Conservation (phyloP, 1,140 invertebrate genomes). For the Chrysomallon squamiferum region DNA sequence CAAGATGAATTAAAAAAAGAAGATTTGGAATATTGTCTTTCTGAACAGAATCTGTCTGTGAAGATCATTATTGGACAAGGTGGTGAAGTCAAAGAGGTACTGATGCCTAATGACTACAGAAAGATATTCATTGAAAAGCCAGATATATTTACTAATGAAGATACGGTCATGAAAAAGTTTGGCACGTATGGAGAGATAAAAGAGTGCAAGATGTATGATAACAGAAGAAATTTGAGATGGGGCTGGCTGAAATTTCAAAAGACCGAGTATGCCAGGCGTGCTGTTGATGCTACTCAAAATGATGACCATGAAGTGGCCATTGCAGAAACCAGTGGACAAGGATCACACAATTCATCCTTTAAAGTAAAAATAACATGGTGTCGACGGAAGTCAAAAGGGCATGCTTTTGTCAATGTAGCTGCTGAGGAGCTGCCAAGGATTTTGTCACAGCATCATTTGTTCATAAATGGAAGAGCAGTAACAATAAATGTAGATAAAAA, state of each 20-base stretch:
- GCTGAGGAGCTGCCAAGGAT: conserved; percentile 2
- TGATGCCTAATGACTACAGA: conserved; percentile 26
- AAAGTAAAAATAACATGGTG: conserved; percentile 41
- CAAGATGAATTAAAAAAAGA: conserved; percentile 6
- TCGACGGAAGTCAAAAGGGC: conserved; percentile 27
- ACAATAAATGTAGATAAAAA: not conserved
- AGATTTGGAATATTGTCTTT: conserved; percentile 10
- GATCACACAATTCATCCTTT: conserved; percentile 22
- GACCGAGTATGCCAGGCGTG: conserved; percentile 24
- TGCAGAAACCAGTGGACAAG: conserved; percentile 1
- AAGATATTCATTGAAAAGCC: conserved; percentile 14
- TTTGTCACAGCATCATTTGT: not conserved
- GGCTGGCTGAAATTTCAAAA: conserved; percentile 37
- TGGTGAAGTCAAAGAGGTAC: conserved; percentile 13
- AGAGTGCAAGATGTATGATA: conserved; percentile 9
- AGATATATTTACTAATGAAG: not conserved
- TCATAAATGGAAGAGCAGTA: not conserved
- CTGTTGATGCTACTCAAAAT: conserved; percentile 16
- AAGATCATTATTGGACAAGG: conserved; percentile 22
- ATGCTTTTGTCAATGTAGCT: conserved; percentile 25
- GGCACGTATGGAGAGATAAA: conserved; percentile 19
- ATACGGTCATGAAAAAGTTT: conserved; percentile 20
- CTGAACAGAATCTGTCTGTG: conserved; percentile 5
- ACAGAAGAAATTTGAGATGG: conserved; percentile 15
- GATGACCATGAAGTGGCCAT: conserved; percentile 11